Conservation (phyloP, 2,113 vertebrate species). For the Tragelaphus buxtoni region DNA sequence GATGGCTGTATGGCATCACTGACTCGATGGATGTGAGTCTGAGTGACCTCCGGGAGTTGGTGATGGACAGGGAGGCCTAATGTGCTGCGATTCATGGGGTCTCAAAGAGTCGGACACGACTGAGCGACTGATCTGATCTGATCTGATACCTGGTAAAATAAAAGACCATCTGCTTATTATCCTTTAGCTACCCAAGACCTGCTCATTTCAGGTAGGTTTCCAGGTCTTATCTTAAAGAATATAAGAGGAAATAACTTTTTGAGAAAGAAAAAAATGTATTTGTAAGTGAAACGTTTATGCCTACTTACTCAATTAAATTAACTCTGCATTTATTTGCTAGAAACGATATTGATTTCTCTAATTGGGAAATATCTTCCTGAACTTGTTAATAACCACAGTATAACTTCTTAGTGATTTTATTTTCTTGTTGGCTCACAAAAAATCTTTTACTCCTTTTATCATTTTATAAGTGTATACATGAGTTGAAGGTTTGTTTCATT, state of each 20-base stretch:
- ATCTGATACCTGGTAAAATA: background rate
- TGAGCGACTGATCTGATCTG: no score
- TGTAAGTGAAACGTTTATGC: background rate
- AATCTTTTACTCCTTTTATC: background rate
- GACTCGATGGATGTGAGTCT: no score
- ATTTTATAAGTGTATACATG: no score
- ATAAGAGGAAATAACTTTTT: background rate
- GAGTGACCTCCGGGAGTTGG: no score
- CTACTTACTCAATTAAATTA: background rate
- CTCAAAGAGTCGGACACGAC: no score
- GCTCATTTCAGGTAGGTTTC: background rate
- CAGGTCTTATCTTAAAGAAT: background rate
- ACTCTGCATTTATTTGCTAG: background rate
- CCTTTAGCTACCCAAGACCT: background rate
- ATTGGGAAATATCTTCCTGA: background rate
- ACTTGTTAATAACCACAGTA: background rate
- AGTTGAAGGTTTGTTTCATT: background rate
- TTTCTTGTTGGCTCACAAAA: background rate
- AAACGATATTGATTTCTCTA: background rate
- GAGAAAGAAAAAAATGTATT: background rate
- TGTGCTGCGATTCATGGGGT: no score
- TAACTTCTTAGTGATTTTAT: background rate
- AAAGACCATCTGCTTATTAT: background rate
- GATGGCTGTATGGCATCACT: no score
- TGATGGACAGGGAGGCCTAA: no score